Base-by-base conservation (phyloP, 2,888 invertebrate species). In the Dryococelus australis region DNA sequence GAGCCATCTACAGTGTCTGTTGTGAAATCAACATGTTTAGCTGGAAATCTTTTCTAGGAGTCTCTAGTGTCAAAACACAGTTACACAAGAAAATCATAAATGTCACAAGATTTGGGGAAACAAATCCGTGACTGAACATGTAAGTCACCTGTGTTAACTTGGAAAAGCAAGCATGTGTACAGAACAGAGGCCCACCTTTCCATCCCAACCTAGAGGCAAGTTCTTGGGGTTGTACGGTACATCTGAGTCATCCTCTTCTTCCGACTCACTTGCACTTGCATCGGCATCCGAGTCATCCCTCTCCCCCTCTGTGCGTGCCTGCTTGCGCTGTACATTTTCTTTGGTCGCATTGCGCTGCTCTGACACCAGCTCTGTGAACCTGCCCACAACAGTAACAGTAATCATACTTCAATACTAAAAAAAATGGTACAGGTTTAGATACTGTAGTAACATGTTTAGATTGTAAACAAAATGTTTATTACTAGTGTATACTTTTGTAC, bases 181-280 rank as follows among this genome's bases (percentile, higher is more conserved):
- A 51, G 12, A 51, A 51, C 51, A 2, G 65, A 16, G 65, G 16
- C 87, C 43, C 12, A 96, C 96, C 94, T 99, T 99, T 87, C 99
- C 99, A 93, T 99, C 99, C 99, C 99, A 99, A 0, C 99, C 99
- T 0, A 99, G 95, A 0, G 99, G 99, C 87, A 99, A 93, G 93
- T 99, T 99, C 93, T 99, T 99, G 0, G 99, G 99, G 93, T 99
- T 99, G 92, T 99, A 99, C 0, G 99, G 99, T 53, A 99, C 98
- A 91, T 89, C 89, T 90, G 98, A 98, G 88, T 96, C 95, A 90
- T 97, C 97, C 88, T 98, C 97, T 89, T 94, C 94, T 84, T 97
- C 97, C 85, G 96, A 96, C 89, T 95, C 95, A 85, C 94, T 94
- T 8, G 95, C 98, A 90, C 97, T 97, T 86, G 96, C 97, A 90